Conservation (phyloP, 2,113 vertebrate species). For the Elachura formosa region DNA sequence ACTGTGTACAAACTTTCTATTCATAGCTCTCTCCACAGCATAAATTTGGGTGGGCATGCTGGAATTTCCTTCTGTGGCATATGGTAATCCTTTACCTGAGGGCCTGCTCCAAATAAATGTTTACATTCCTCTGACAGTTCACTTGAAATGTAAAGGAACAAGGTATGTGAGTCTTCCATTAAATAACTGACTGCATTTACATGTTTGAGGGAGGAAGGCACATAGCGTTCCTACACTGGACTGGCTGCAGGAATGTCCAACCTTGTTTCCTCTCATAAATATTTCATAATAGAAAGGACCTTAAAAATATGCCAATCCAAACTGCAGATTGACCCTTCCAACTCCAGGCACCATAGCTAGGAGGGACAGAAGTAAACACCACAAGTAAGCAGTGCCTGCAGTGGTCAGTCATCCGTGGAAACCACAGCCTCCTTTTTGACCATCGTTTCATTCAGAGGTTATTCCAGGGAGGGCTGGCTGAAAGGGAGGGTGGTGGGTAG, state of each 20-base stretch:
- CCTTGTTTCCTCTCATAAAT: constrained; percentile 79
- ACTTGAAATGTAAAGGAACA: constrained; percentile 77
- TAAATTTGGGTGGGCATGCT: constrained; percentile 68
- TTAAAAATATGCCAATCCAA: constrained; percentile 73
- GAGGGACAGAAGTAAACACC: constrained; percentile 54
- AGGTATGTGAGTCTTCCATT: constrained; percentile 69
- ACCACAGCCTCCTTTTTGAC: constrained; percentile 32
- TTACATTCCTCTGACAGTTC: constrained; percentile 73
- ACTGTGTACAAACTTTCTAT: constrained; percentile 81
- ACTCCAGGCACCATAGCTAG: constrained; percentile 31
- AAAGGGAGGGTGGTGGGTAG: constrained; percentile 29
- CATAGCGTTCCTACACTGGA: constrained; percentile 66
- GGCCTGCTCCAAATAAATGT: constrained; percentile 70
- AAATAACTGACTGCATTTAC: constrained; percentile 70
- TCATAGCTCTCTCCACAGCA: constrained; percentile 72
- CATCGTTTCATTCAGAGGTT: not conserved
- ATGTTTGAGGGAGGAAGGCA: constrained; percentile 65
- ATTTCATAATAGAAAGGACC: constrained; percentile 71
- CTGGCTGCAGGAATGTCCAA: constrained; percentile 73
- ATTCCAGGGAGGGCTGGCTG: constrained; percentile 29
- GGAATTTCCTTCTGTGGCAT: constrained; percentile 73
- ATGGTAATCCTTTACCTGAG: constrained; percentile 74
- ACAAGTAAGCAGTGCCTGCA: constrained; percentile 9
- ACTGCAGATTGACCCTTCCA: constrained; percentile 60
- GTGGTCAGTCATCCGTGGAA: constrained; percentile 24